A percentile compares a stretch with the other conserved stretches of the same genome.
Conservation (phyloP, 2,797 vertebrate genomes). For the Acanthopagrus latus region DNA sequence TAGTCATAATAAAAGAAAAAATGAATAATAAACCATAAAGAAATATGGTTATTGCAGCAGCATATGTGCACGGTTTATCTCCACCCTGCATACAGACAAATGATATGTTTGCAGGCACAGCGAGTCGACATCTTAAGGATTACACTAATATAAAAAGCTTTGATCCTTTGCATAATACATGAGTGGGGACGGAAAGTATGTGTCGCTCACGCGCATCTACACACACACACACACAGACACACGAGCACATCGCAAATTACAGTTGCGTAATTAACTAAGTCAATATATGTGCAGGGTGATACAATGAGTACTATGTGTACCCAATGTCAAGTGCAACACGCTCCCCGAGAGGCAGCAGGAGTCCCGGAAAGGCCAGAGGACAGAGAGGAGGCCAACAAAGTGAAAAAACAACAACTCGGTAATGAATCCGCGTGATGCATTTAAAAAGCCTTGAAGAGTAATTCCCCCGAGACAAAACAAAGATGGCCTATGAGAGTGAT, state of each 20-base stretch:
- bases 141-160: constrained; percentile 28
- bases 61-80: constrained; percentile 23
- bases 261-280: constrained; percentile 48
- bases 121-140: constrained; percentile 45
- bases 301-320: constrained; percentile 11
- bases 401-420: constrained; percentile 14
- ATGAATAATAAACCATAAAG: no score
- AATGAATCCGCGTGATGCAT: constrained; percentile 45
- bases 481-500: constrained; percentile 48
- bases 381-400: constrained; percentile 7
- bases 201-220: not conserved
- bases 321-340: constrained; percentile 16
- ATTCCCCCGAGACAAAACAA: constrained; percentile 54
- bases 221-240: not conserved
- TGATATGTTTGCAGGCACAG: constrained; percentile 39
- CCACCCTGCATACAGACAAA: constrained; percentile 6
- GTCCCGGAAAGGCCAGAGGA: constrained; percentile 32
- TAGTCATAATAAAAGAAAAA: not conserved
- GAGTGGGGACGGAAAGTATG: constrained; percentile 13
- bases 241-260: constrained; percentile 37
- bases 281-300: constrained; percentile 8
- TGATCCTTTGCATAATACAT: constrained; percentile 48
- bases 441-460: constrained; percentile 45
- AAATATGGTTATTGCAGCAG: not conserved
- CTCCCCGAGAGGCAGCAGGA: constrained; percentile 4